Evolutionary conservation across 1,140 invertebrate genomes (phyloP), one percentile per base, ranked within the genome.

Genomic region (Apis mellifera): DNA sequence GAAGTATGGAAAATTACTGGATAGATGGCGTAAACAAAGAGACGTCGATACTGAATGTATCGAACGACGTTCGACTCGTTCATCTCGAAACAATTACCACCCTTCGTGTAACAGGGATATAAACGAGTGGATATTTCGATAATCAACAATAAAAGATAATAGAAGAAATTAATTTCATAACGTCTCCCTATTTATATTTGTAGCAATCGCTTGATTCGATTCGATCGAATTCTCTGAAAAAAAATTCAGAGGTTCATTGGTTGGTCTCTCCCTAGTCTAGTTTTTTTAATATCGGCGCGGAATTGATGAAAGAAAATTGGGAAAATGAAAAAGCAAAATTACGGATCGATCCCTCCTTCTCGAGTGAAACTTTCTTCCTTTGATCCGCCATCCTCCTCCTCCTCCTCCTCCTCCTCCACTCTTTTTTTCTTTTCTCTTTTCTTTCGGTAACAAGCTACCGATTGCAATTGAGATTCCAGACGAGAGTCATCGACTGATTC

Each of bases 251-350:
- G 21, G 32, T n/a, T 9, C 32, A 11, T 32, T 9, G 3, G 19
- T 26, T 32, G 32, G 17, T n/a, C n/a, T n/a, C 15, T 12, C 48
- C 8, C 42, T 21, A 19, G 15, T 73, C 21, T 59, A 8, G 21
- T 13, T n/a, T n/a, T n/a, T 55, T 73, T 73, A 48, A 73, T 73
- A 73, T 73, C 32, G 26, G 55, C 5, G 32, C 32, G 12, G 71
- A n/a, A 73, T 73, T n/a, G 71, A 73, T 59, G 55, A 73, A 48
- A 21, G 55, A 48, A 73, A 59, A 73, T 73, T 59, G 55, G 21
- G 1, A 73, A n/a, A 52, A 52, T 52, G 69, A 32, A 71, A 42
- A 71, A 71, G 69, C 19, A 71, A 71, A 71, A 71, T 71, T 71
- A 71, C 69, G 50, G 32, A 55, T 26, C 52, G 50, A 55, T 32